Evolutionary conservation across 2,113 vertebrate genomes (phyloP), one percentile per base, ranked within the genome.

Genomic region (Triplophysa rosa): DNA sequence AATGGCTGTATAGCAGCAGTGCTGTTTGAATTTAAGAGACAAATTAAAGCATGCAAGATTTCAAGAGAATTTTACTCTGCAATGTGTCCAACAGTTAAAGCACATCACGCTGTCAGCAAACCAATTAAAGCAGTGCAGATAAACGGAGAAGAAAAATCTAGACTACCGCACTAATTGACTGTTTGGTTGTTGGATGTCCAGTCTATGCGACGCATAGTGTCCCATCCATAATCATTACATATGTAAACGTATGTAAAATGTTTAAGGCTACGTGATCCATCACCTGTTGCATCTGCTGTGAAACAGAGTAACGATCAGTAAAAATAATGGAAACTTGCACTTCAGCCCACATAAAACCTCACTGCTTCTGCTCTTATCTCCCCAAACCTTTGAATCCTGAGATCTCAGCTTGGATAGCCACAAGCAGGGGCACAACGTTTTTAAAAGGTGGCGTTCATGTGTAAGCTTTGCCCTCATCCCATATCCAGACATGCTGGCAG

Each of bases 401-500:
- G 69, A 81, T 78, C 65, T 63, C 14, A 67, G 19, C 8, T 58
- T 52, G 67, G 68, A 84, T 78, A 64, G 16, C 33, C 58, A 47
- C 58, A 74, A 62, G 71, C 17, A 74, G 23, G 16, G 71, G 21
- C 71, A 74, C 19, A 47, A 62, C 58, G 19, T 58, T 47, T 2
- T 45, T 74, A 17, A 63, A 74, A 45, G 58, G 16, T 12, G 14
- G 58, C 1, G 14, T 74, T 4, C 16, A 45, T 29, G 71, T 3
- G 23, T 71, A 78, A 49, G 65, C 24, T 63, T 67, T 64, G 58
- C 69, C 83, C 61, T 64, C 14, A 29, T 61, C n/a, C 37, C 21
- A 16, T 72, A 81, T 64, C 37, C 75, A 73, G 71, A 58, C 62
- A 59, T 19, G 47, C 78, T 75, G 76, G 45, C 61, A 40, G 45